These are phyloP conservation scores for Oncorhynchus mykiss DNA, from an alignment of 2,113 vertebrate species.

Conservation along the genomic window DNA sequence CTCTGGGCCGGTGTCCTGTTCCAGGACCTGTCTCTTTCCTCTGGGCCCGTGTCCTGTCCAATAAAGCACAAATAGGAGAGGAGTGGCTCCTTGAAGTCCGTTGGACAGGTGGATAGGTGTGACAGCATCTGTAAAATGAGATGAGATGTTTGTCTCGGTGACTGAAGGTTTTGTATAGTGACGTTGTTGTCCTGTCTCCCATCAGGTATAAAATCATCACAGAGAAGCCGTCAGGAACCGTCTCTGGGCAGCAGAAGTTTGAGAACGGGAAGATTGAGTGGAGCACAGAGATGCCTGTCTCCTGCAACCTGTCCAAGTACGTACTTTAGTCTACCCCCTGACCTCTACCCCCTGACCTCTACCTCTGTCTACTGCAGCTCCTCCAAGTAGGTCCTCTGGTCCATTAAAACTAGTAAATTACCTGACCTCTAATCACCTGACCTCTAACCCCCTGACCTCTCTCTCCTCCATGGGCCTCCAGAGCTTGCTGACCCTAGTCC, in stretches of 20 bases:
- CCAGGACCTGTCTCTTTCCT: no score
- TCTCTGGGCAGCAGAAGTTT: slow-evolving; percentile 93
- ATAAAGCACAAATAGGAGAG: not conserved
- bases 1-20: no score
- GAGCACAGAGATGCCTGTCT: slow-evolving; percentile 90
- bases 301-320: slow-evolving; percentile 94
- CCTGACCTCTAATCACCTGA: slow-evolving; percentile 43
- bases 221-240: slow-evolving; percentile 91
- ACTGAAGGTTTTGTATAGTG: no score
- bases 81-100: no score
- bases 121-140: no score
- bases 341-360: no score
- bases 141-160: not conserved
- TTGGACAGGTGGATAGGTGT: no score
- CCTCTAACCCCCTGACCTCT: no score
- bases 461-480: slow-evolving; percentile 83
- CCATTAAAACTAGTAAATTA: no score
- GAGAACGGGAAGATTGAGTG: slow-evolving; percentile 98
- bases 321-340: slow-evolving; percentile 17
- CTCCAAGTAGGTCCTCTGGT: no score
- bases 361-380: no score
- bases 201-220: slow-evolving; percentile 97
- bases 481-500: slow-evolving; percentile 91
- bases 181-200: slow-evolving; percentile 31
- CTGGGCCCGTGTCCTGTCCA: no score